These are phyloP conservation scores for Damaliscus lunatus DNA, from an alignment of 2,113 vertebrate species.

Conservation along the genomic window DNA sequence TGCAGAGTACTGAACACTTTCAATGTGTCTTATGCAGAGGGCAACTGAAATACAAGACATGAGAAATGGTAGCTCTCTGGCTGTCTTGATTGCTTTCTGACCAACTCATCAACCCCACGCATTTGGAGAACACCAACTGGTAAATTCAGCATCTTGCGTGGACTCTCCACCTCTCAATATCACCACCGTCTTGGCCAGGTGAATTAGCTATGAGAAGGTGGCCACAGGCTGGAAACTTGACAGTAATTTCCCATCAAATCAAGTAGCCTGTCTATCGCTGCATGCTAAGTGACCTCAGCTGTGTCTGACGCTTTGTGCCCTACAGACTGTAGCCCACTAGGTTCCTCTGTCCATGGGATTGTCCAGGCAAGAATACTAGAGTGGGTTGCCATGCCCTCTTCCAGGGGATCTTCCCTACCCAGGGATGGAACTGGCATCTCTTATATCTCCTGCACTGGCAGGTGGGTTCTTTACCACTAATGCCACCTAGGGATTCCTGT, in stretches of 20 bases:
- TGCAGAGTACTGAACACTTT: fast-evolving
- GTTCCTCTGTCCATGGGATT: background rate
- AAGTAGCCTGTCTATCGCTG: background rate
- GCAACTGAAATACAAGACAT: fast-evolving
- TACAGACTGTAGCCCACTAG: background rate
- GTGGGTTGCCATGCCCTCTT: background rate
- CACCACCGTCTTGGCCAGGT: fast-evolving
- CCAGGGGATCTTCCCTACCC: background rate
- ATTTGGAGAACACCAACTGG: background rate
- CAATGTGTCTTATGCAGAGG: fast-evolving
- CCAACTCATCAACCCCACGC: background rate
- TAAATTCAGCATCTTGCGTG: background rate
- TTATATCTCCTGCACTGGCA: background rate
- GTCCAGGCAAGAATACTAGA: background rate
- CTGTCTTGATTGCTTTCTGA: background rate
- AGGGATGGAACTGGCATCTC: background rate
- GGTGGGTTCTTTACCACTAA: background rate
- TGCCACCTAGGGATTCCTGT: background rate
- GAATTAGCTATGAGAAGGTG: background rate
- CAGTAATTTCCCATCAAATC: too few relatives aligned
- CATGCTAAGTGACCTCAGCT: background rate
- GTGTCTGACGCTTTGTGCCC: background rate
- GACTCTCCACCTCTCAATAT: fast-evolving
- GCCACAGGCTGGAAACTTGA: fast-evolving
- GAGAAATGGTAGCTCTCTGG: fast-evolving